These are phyloP conservation scores for Thereva unica DNA, from an alignment of 2,888 invertebrate species.

Conservation along the genomic window DNA sequence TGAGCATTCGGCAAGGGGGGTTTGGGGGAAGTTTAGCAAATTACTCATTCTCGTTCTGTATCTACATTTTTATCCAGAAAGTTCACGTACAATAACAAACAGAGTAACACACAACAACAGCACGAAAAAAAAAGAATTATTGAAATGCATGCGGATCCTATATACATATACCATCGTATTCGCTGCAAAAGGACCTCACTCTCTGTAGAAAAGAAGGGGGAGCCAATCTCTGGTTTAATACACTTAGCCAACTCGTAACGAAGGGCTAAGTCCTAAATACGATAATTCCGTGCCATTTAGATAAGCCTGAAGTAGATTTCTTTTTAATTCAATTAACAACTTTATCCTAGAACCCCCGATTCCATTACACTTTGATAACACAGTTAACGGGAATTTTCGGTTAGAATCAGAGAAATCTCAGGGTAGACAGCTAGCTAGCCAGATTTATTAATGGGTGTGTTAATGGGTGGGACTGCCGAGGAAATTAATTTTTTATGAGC, in stretches of 20 bases:
- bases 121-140: no score
- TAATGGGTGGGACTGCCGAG: slow-evolving; percentile 28
- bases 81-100: no score
- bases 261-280: slow-evolving; percentile 39
- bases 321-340: slow-evolving; percentile 42
- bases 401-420: slow-evolving; percentile 17
- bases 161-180: no score
- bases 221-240: slow-evolving; percentile 26
- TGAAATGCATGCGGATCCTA: no score
- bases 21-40: slow-evolving; percentile 8
- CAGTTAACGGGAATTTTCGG: slow-evolving; percentile 34
- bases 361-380: slow-evolving; percentile 39
- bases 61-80: background rate
- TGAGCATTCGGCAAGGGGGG: slow-evolving; percentile 2
- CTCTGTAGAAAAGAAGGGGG: background rate
- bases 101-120: background rate
- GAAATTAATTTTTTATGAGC: slow-evolving; percentile 28
- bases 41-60: background rate
- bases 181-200: slow-evolving; percentile 1
- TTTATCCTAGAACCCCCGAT: slow-evolving; percentile 36
- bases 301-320: slow-evolving; percentile 40
- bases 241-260: slow-evolving; percentile 33
- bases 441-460: slow-evolving; percentile 34
- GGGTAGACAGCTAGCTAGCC: slow-evolving; percentile 1
- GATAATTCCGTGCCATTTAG: slow-evolving; percentile 41